Evolutionary conservation across 2,113 vertebrate genomes (phyloP).

Genomic region (Chloropsis hardwickii): DNA sequence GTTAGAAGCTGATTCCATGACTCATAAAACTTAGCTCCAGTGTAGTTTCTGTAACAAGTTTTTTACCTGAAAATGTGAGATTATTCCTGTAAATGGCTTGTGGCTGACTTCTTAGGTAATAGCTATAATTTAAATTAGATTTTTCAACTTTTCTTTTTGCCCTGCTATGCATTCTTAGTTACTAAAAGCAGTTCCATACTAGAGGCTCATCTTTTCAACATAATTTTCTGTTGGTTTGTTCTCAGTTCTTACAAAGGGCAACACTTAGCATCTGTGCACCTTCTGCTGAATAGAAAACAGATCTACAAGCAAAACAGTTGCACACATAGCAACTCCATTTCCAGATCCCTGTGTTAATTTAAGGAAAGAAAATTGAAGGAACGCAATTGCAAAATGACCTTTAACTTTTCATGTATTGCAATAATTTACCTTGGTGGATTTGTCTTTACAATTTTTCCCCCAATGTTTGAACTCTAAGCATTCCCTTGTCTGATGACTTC

Average conservation of each 20-base stretch:
- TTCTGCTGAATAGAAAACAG: not conserved
- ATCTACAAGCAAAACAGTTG: not conserved
- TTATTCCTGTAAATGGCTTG: not conserved
- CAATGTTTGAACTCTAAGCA: rapidly evolving
- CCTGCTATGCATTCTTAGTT: not conserved
- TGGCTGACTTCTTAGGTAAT: not conserved
- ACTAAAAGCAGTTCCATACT: not conserved
- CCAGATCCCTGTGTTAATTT: not conserved
- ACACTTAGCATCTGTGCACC: not conserved
- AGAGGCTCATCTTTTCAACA: not conserved
- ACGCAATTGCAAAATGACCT: not conserved
- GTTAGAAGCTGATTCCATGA: not conserved
- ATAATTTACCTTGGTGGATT: not conserved
- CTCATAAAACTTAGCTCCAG: not conserved
- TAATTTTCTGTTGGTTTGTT: not conserved
- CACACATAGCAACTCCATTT: not conserved
- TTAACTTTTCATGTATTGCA: not conserved
- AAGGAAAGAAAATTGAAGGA: not conserved
- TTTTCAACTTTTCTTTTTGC: not conserved
- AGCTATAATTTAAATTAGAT: not conserved
- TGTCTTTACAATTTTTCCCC: rapidly evolving
- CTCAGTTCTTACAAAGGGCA: not conserved
- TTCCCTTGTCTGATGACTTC: not conserved
- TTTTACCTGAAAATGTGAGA: not conserved
- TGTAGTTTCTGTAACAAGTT: not conserved